Base-by-base conservation (phyloP, 2,113 vertebrate species). In the Onychostruthus taczanowskii region DNA sequence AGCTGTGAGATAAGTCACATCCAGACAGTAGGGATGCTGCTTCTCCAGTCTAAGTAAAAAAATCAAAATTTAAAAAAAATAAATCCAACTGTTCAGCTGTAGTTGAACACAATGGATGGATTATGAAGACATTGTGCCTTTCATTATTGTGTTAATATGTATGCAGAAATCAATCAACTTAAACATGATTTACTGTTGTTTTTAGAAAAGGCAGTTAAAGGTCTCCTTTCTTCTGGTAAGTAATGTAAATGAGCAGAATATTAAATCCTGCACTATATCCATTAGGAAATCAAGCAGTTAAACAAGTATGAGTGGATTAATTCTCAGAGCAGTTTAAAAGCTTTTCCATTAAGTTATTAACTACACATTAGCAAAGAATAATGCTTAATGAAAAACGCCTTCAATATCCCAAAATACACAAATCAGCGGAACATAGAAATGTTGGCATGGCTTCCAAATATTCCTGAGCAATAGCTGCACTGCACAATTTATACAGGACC, bases 201-300 rank as follows among this genome's bases (percentile, higher is more conserved):
- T 95, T 96, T 81, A 74, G 61, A 87, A 79, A 58, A 91, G 77
- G 46, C 58, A 59, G 69, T 86, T 89, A 94, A 95, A 78, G 66
- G 68, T 69, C 58, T 75, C 69, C 89, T 72, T 82, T 92, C 73
- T 91, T 84, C 82, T 74, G 81, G 62, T 90, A 85, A 90, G 66
- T 46, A 84, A 93, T 84, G 50, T 47, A 89, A 94, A 95, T 86
- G 79, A 61, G 33, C 73, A 90, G 91, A 96, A 93, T 87, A 87
- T 95, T 79, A 97, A 97, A 95, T 88, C 80, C 95, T 83, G 53
- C 77, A 47, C 82, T 44, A 27, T 70, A 94, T 94, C 77, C 92
- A 95, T 90, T 87, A 95, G 73, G 76, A 95, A 96, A 93, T 94
- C 87, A 81, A 96, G 90, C 89, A 61, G 90, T 95, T 94, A 95